Evolutionary conservation across 2,888 invertebrate genomes (phyloP).

Genomic region (Apamea epomidion): DNA sequence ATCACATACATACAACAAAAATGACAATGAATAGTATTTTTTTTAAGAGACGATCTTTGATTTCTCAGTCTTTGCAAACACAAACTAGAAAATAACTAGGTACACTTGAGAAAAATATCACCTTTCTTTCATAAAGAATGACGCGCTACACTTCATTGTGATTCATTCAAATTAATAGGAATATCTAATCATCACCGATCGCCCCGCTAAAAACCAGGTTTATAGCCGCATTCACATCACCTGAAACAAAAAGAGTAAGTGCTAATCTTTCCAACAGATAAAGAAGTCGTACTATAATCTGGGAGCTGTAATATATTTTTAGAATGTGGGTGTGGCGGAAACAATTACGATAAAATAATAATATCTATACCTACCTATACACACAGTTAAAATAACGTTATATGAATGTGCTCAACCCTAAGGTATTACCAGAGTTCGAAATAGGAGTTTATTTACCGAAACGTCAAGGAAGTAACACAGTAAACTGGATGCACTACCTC

Average conservation of each 20-base stretch:
- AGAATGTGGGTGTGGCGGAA: neutral
- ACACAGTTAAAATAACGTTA: neutral
- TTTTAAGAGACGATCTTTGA: slow-evolving; percentile 30
- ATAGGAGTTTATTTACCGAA: neutral
- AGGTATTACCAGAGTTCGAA: neutral
- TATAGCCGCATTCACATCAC: slow-evolving; percentile 97
- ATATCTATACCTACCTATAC: neutral
- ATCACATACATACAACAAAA: slow-evolving; percentile 52
- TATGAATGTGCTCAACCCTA: neutral
- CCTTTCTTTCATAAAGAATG: slow-evolving; percentile 24
- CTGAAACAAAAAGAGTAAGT: slow-evolving; percentile 80
- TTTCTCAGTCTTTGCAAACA: slow-evolving; percentile 49
- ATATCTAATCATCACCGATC: slow-evolving; percentile 80
- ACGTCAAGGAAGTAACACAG: neutral
- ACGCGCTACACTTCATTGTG: slow-evolving; percentile 19
- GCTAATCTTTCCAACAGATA: slow-evolving; percentile 15
- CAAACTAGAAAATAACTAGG: slow-evolving; percentile 35
- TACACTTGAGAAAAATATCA: slow-evolving; percentile 37
- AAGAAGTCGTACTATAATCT: neutral
- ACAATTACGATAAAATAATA: neutral
- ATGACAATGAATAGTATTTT: slow-evolving; percentile 28
- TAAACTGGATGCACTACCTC: neutral
- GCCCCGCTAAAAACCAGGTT: slow-evolving; percentile 95
- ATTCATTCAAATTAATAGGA: slow-evolving; percentile 12
- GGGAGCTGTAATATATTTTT: neutral